Evolutionary conservation across 2,888 invertebrate genomes (phyloP).

Genomic region (Acrobasis consociella): DNA sequence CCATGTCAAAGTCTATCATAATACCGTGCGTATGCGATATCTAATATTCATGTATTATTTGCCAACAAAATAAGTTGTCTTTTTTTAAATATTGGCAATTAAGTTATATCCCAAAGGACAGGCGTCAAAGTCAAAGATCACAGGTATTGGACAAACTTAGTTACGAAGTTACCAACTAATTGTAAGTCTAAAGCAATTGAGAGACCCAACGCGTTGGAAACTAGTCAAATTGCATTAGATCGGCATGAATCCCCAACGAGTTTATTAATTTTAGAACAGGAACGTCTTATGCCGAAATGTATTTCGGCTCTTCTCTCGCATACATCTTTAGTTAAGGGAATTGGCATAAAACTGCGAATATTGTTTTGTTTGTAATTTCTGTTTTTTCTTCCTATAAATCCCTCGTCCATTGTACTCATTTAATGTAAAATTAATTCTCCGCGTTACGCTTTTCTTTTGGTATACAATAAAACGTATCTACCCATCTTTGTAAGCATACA

Average conservation of each 20-base stretch:
- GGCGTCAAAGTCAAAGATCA: conserved; percentile 13
- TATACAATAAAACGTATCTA: no score
- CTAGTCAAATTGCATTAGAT: conserved; percentile 17
- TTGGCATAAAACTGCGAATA: no score
- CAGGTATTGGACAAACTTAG: conserved; percentile 12
- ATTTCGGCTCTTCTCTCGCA: no score
- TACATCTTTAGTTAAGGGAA: no score
- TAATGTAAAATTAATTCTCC: no score
- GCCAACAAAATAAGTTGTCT: not conserved
- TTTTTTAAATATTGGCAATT: conserved; percentile 4
- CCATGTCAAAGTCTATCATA: not conserved
- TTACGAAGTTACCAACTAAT: conserved; percentile 18
- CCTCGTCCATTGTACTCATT: no score
- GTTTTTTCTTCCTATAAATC: no score
- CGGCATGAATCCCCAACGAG: conserved; percentile 1
- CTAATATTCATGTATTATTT: not conserved
- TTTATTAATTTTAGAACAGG: conserved; percentile 1
- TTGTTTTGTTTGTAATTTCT: no score
- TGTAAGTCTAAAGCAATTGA: conserved; percentile 19
- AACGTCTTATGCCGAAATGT: no score
- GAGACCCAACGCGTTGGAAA: conserved; percentile 13
- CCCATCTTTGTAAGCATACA: no score
- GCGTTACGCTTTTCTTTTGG: no score
- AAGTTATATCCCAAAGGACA: conserved; percentile 18
- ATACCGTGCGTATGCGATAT: not conserved